Base-by-base conservation (phyloP, 2,113 vertebrate species). In the Strix uralensis region DNA sequence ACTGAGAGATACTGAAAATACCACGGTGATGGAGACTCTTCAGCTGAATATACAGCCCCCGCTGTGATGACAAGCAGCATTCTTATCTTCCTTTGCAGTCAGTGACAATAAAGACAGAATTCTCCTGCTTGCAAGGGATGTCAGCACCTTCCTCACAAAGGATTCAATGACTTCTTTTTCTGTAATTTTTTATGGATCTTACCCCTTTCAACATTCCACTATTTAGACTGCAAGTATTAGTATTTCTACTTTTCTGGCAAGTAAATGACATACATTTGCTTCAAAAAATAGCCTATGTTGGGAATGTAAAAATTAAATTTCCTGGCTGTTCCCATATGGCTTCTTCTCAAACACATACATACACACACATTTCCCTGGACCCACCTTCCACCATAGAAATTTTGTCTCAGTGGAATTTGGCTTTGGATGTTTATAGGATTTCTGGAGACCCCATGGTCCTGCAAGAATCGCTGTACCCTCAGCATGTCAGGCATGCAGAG, bases 21-120 rank as follows among this genome's bases (percentile, higher is more conserved):
- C 88, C 90, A 78, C 66, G 67, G 96, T 71, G 82, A 95, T 55
- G 51, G 71, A 82, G 59, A 51, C 32, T 66, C 78, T 88, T 92
- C 71, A 83, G 32, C 72, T 84, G 89, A 85, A 78, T 4, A 26
- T 10, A 19, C 30, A 85, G 73, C 65, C 71, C 83, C 72, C 3
- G 0, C 90, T 81, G 69, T 38, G 52, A 46, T 13, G 40, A 79
- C 20, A 42, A 71, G 78, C 65, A 82, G 57, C 42, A 29, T 30
- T 61, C 63, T 79, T 77, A 21, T 90, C 75, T 75, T 63, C 65
- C 44, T 85, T 75, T 69, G 52, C 58, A 79, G 70, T 40, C 49
- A 66, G 30, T n/a, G 78, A 91, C 74, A 75, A 46, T 59, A 63
- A 81, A 75, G 78, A 49, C 62, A 87, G 86, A 83, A 63, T 75